Evolutionary conservation across 2,797 vertebrate genomes (phyloP).

Genomic region (Coreius guichenoti): DNA sequence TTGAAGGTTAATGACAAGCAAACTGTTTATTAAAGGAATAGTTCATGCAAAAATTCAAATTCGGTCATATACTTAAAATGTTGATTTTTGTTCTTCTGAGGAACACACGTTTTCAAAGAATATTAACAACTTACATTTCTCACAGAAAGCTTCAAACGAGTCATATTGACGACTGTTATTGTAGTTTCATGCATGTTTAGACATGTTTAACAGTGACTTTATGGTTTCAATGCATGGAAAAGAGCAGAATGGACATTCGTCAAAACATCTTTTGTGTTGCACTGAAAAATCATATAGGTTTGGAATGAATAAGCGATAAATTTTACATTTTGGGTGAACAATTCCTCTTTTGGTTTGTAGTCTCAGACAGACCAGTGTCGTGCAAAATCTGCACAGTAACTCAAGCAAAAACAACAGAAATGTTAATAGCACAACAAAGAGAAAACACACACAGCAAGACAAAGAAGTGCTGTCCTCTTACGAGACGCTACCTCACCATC

Average conservation of each 20-base stretch:
- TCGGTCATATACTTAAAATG: background rate
- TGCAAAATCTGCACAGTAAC: background rate
- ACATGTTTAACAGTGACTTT: background rate
- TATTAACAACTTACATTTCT: background rate
- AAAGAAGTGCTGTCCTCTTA: slow-evolving; percentile 30
- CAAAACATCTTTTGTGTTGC: background rate
- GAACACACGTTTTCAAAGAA: background rate
- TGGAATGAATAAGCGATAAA: background rate
- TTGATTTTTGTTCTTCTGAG: background rate
- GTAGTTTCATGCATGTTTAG: background rate
- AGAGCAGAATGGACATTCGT: background rate
- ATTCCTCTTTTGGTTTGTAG: background rate
- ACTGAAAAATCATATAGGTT: background rate
- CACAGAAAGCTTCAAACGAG: background rate
- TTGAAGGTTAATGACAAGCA: background rate
- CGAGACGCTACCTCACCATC: slow-evolving; percentile 32
- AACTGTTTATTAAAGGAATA: background rate
- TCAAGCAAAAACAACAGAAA: background rate
- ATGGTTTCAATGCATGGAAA: background rate
- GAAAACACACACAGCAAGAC: slow-evolving; percentile 1
- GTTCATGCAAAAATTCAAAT: background rate
- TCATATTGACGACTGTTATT: background rate
- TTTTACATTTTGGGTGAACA: background rate
- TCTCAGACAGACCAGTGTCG: background rate
- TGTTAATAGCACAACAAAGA: background rate